phyloP scores from a whole-genome alignment of 2,888 invertebrate species.

The Stomorhina lunata region DNA sequence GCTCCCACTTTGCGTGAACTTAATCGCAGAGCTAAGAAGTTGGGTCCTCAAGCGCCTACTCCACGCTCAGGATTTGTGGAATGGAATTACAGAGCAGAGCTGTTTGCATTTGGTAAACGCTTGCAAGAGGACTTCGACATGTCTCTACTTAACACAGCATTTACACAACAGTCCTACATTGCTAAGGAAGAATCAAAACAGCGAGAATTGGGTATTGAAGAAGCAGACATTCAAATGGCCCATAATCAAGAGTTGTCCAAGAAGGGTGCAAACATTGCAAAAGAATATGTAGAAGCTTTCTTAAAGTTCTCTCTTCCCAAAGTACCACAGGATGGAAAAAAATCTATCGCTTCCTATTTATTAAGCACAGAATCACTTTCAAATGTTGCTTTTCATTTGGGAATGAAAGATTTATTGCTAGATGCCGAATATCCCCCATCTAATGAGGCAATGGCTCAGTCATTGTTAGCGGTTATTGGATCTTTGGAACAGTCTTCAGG shows the following conservation, averaged over 20 bases:
- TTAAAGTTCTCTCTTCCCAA: conserved; percentile 86
- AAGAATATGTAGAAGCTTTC: conserved; percentile 84
- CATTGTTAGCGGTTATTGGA: conserved; percentile 90
- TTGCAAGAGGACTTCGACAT: conserved; percentile 90
- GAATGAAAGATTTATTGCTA: conserved; percentile 90
- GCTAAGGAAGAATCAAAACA: conserved; percentile 86
- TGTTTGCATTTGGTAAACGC: conserved; percentile 93
- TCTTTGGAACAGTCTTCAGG: conserved; percentile 86
- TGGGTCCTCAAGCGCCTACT: conserved; percentile 81
- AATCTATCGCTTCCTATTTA: conserved; percentile 83
- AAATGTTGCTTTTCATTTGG: conserved; percentile 87
- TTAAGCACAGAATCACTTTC: conserved; percentile 81
- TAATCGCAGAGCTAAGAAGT: conserved; percentile 82
- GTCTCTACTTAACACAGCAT: conserved; percentile 86
- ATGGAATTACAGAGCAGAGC: conserved; percentile 93
- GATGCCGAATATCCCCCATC: conserved; percentile 84
- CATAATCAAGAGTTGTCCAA: conserved; percentile 86
- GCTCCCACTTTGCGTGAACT: conserved; percentile 85
- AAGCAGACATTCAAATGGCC: conserved; percentile 81
- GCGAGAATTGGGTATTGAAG: conserved; percentile 85
- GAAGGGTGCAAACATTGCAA: conserved; percentile 85
- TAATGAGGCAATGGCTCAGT: conserved; percentile 83
- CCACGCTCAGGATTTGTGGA: conserved; percentile 86
- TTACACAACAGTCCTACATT: conserved; percentile 90
- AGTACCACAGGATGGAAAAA: conserved; percentile 88